Percentiles rank a stretch among this genome's conserved stretches.
These are phyloP conservation scores for Rhea americana DNA, from an alignment of 2,113 vertebrate species.

Conservation along the genomic window DNA sequence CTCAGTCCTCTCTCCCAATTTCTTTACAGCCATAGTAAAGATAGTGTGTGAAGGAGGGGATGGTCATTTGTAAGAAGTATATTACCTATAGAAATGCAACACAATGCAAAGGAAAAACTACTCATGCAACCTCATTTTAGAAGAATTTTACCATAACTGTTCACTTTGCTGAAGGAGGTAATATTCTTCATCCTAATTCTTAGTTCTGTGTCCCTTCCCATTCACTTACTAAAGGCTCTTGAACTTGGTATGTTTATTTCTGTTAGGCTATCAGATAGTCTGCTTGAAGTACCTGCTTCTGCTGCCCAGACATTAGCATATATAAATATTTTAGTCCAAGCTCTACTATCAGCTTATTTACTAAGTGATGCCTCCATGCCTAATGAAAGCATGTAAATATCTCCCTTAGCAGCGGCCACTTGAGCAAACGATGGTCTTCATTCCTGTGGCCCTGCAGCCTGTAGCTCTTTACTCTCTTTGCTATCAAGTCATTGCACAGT, in stretches of 20 bases:
- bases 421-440: background rate
- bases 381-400: background rate
- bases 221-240: background rate
- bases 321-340: background rate
- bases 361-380: background rate
- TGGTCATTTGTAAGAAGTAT: background rate
- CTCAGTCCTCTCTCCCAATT: background rate
- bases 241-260: background rate
- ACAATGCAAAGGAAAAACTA: background rate
- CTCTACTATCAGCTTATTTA: background rate
- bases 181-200: background rate
- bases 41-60: background rate
- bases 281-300: background rate
- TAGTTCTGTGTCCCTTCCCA: background rate
- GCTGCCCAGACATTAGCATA: background rate
- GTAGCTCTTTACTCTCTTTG: background rate
- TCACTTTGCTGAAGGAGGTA: background rate
- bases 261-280: background rate
- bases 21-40: background rate
- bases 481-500: background rate
- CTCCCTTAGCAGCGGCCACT: background rate
- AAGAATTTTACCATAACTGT: background rate
- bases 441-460: background rate
- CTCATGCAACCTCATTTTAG: background rate
- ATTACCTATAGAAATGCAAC: background rate